Evolutionary conservation across 2,113 vertebrate species (phyloP).

Genomic region (Psittacus erithacus): DNA sequence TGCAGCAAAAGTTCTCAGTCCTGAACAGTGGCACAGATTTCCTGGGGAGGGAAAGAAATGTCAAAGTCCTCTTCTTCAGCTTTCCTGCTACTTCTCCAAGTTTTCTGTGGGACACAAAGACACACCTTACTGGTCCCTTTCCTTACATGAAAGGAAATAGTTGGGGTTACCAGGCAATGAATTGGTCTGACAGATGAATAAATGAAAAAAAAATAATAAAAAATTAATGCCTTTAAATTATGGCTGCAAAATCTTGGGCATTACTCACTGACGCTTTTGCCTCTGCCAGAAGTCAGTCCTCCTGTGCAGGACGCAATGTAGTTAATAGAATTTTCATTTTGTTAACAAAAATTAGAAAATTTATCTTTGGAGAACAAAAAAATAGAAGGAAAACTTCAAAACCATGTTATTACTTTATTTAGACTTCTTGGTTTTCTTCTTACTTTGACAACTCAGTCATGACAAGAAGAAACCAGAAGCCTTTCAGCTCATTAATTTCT

Average conservation of each 20-base stretch:
- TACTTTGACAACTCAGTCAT: background rate
- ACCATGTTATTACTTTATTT: background rate
- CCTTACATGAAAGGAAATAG: background rate
- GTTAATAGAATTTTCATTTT: background rate
- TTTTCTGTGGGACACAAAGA: background rate
- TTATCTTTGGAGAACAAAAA: background rate
- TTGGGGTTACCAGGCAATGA: background rate
- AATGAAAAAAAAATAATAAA: background rate
- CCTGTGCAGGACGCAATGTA: background rate
- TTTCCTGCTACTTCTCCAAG: background rate
- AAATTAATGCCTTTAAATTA: background rate
- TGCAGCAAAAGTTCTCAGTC: background rate
- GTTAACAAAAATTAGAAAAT: background rate
- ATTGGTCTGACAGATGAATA: background rate
- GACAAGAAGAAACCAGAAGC: background rate
- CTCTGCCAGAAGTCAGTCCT: background rate
- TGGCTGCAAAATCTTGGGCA: background rate
- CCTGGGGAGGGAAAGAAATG: background rate
- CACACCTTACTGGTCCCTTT: background rate
- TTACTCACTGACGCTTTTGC: background rate
- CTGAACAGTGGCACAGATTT: background rate
- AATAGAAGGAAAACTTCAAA: background rate
- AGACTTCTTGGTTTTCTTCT: background rate
- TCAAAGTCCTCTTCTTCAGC: background rate
- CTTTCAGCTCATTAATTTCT: background rate